phyloP scores from a whole-genome alignment of 2,888 invertebrate species.

The Neoaliturus tenellus region DNA sequence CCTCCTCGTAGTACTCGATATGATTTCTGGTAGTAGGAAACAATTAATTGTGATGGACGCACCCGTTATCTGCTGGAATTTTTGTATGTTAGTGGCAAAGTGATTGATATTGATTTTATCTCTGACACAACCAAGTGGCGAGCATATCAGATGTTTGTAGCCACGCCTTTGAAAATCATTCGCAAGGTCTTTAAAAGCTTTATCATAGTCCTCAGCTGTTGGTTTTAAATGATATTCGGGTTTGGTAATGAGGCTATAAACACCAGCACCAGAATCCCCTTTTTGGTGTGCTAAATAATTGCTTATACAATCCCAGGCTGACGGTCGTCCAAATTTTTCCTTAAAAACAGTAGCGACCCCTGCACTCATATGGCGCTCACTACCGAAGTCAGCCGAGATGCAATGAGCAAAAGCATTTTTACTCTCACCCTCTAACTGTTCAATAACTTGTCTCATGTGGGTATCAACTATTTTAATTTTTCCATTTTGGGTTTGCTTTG shows the following conservation, averaged over 20 bases:
- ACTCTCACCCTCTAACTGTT: background rate
- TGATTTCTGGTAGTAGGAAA: conserved; percentile 10
- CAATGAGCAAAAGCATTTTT: background rate
- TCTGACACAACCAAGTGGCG: conserved; percentile 3
- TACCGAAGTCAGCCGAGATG: conserved; percentile 9
- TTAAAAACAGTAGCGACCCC: conserved; percentile 31
- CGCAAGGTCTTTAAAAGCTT: background rate
- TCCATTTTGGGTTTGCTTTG: conserved; percentile 9
- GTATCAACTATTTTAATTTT: conserved; percentile 11
- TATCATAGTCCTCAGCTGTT: background rate
- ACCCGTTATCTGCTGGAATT: background rate
- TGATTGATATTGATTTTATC: background rate
- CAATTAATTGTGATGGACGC: conserved; percentile 13
- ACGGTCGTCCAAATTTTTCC: conserved; percentile 16
- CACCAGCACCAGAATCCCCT: background rate
- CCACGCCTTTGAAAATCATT: conserved; percentile 9
- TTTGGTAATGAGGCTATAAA: conserved; percentile 9
- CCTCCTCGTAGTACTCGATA: conserved; percentile 5
- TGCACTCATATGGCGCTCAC: conserved; percentile 19
- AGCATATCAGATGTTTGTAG: conserved; percentile 17
- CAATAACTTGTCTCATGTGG: conserved; percentile 19
- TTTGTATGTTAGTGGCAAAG: background rate
- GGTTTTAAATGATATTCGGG: conserved; percentile 4
- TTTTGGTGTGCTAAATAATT: conserved; percentile 13
- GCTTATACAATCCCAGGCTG: conserved; percentile 3